Evolutionary conservation across 1,140 invertebrate genomes (phyloP).

Genomic region (Leptoteleia sp.): DNA sequence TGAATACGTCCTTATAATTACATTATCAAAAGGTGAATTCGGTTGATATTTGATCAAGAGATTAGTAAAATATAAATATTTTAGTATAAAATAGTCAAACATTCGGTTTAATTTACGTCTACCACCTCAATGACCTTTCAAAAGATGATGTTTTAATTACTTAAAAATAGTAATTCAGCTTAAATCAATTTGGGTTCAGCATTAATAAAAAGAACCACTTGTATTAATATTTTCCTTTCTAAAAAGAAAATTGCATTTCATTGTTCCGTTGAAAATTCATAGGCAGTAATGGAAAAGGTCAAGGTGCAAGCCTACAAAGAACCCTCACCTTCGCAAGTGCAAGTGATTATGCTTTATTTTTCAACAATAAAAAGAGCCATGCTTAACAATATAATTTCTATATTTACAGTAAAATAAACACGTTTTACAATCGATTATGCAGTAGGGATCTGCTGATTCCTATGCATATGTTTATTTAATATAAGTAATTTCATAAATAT

Average conservation of each 20-base stretch:
- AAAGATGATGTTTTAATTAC: neutral
- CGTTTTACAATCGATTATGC: conserved; percentile 65
- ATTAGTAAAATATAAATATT: neutral
- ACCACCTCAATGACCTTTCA: neutral
- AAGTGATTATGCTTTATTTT: conserved; percentile 76
- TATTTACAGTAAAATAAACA: conserved; percentile 75
- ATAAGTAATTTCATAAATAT: conserved; percentile 24
- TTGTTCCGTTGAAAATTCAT: conserved; percentile 11
- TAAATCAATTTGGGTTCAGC: neutral
- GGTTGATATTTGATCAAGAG: neutral
- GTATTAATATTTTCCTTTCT: conserved; percentile 1
- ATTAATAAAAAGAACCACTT: neutral
- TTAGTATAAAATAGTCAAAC: neutral
- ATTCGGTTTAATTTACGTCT: neutral
- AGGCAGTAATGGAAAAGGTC: conserved; percentile 63
- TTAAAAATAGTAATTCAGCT: neutral
- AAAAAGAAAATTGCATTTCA: conserved; percentile 14
- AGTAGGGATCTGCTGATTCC: conserved; percentile 29
- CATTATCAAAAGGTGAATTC: neutral
- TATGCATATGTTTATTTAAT: conserved; percentile 16
- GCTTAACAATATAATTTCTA: conserved; percentile 72
- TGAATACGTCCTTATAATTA: conserved; percentile 27
- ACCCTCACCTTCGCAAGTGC: conserved; percentile 76
- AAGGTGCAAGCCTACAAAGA: conserved; percentile 77
- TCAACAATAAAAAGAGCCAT: conserved; percentile 77